Conservation (phyloP, 2,888 invertebrate species). For the Bugulina stolonifera region DNA sequence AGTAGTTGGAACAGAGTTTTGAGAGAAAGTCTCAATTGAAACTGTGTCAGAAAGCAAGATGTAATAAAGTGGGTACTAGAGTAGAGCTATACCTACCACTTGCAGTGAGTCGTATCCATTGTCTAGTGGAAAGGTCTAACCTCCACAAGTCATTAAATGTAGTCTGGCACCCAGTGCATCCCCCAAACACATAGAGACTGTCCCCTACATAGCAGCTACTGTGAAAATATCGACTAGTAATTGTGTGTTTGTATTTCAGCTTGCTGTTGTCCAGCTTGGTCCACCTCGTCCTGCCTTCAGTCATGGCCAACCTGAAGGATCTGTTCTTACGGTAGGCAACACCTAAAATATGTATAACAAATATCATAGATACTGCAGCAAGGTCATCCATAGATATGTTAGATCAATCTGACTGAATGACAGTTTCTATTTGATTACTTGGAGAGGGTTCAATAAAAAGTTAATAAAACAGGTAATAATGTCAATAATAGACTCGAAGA, state of each 20-base stretch:
- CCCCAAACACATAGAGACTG: constrained; percentile 84
- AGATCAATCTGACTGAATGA: no score
- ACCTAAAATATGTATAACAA: constrained; percentile 62
- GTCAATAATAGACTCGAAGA: no score
- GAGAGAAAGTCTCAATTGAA: no score
- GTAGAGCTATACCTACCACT: constrained; percentile 38
- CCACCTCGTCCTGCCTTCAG: constrained; percentile 36
- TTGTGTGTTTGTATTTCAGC: constrained; percentile 61
- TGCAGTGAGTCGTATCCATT: constrained; percentile 64
- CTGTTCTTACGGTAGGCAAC: constrained; percentile 69
- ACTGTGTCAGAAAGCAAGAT: no score
- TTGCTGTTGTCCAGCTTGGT: constrained; percentile 30
- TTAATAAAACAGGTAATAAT: no score
- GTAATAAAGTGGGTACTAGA: no score
- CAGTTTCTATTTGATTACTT: no score
- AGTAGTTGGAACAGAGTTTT: no score
- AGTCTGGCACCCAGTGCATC: constrained; percentile 85
- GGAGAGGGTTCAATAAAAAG: no score
- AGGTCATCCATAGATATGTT: no score
- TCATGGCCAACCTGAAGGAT: constrained; percentile 69
- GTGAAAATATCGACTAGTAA: constrained; percentile 86
- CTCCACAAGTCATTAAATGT: constrained; percentile 95
- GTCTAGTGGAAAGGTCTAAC: constrained; percentile 76
- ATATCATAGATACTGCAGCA: no score
- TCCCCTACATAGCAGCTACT: constrained; percentile 63